Conservation (phyloP, 2,888 invertebrate species). For the Pristionchus mayeri region DNA sequence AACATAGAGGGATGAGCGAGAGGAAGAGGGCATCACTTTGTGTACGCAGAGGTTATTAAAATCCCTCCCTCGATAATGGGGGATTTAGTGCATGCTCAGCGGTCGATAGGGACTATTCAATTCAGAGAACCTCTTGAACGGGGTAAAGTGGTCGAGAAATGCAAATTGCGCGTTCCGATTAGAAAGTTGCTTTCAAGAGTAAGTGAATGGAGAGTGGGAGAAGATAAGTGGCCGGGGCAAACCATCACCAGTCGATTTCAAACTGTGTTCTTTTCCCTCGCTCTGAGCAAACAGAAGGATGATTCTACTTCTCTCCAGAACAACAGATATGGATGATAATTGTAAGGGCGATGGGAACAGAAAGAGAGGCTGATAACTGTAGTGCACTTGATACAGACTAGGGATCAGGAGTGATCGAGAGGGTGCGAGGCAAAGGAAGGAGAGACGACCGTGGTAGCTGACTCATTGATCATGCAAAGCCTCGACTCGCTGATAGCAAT, state of each 20-base stretch:
- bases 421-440: neutral
- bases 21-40: neutral
- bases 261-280: constrained; percentile 16
- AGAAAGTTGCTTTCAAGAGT: constrained; percentile 36
- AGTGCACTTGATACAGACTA: constrained; percentile 2
- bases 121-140: neutral
- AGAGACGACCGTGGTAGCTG: neutral
- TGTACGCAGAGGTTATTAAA: constrained; percentile 13
- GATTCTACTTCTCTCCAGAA: neutral
- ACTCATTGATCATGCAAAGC: constrained; percentile 44
- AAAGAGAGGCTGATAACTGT: neutral
- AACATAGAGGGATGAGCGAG: constrained; percentile 2
- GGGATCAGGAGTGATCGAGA: constrained; percentile 1
- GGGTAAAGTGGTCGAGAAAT: constrained; percentile 20
- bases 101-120: neutral
- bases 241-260: neutral
- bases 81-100: constrained; percentile 16
- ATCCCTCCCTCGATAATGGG: constrained; percentile 11
- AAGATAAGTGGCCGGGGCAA: constrained; percentile 39
- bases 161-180: constrained; percentile 31
- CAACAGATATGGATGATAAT: constrained; percentile 37
- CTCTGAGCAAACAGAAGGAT: constrained; percentile 11
- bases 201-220: constrained; percentile 1
- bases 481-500: neutral
- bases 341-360: neutral